Evolutionary conservation across 2,113 vertebrate species (phyloP).

Genomic region (Ondatra zibethicus): DNA sequence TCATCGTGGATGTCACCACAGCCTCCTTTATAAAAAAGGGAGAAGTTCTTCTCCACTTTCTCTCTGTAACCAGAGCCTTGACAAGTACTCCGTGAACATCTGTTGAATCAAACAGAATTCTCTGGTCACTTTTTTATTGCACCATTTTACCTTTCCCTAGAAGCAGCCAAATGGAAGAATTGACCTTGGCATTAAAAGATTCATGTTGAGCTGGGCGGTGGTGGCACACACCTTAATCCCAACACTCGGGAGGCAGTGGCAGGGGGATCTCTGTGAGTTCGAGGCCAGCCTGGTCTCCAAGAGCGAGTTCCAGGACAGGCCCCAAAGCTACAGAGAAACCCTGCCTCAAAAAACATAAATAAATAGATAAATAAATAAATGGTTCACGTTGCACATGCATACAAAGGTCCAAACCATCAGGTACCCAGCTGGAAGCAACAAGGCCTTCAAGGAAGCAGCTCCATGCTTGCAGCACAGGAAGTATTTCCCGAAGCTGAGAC

Average conservation of each 20-base stretch:
- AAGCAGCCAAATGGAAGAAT: neutral
- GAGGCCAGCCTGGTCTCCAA: too few relatives aligned
- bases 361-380: too few relatives aligned
- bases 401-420: neutral
- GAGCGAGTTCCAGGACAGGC: too few relatives aligned
- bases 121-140: neutral
- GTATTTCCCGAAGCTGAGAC: neutral
- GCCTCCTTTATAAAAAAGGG: slow-evolving; percentile 21
- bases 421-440: neutral
- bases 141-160: neutral
- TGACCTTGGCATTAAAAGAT: neutral
- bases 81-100: neutral
- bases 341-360: too few relatives aligned
- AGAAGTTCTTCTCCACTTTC: neutral
- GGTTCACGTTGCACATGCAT: neutral
- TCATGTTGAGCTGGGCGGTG: neutral
- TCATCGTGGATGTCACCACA: slow-evolving; percentile 42
- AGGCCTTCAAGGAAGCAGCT: neutral
- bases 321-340: too few relatives aligned
- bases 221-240: too few relatives aligned
- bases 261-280: too few relatives aligned
- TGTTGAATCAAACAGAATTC: neutral
- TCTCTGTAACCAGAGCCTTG: neutral
- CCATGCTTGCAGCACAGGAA: neutral
- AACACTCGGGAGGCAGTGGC: too few relatives aligned